Percentiles rank a stretch among this genome's conserved stretches.
These are phyloP conservation scores for Allobates femoralis DNA, from an alignment of 2,797 vertebrate species.

Conservation along the genomic window DNA sequence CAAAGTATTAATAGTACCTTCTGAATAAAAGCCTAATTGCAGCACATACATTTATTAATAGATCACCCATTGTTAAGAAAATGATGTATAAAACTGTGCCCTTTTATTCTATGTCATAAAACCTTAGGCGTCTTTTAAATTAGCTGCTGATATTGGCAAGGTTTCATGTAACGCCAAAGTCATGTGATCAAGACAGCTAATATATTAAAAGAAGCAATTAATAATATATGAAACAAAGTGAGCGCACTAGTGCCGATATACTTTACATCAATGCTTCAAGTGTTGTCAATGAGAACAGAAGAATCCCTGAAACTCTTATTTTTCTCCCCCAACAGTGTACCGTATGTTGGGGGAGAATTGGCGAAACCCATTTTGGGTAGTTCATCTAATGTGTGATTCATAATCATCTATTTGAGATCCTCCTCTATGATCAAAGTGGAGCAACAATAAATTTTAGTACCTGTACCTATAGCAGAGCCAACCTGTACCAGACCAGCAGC, in stretches of 20 bases:
- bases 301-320: too few relatives aligned
- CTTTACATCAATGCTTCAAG: background rate
- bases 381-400: too few relatives aligned
- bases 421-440: too few relatives aligned
- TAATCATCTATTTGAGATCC: too few relatives aligned
- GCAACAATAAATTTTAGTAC: too few relatives aligned
- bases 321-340: too few relatives aligned
- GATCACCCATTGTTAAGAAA: slow-evolving; percentile 5
- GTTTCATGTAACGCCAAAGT: background rate
- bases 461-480: too few relatives aligned
- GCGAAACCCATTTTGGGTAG: too few relatives aligned
- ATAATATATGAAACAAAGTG: background rate
- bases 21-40: slow-evolving; percentile 17
- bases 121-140: slow-evolving; percentile 8
- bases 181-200: background rate
- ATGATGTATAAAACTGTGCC: slow-evolving; percentile 9
- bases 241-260: background rate
- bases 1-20: background rate
- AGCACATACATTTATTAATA: background rate
- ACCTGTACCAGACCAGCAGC: too few relatives aligned
- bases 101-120: slow-evolving; percentile 22
- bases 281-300: background rate
- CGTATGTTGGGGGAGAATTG: too few relatives aligned
- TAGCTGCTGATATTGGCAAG: slow-evolving; percentile 9
- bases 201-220: background rate